Percentiles rank a stretch among this genome's conserved stretches.
Conservation (phyloP, 2,113 vertebrate species). For the Lagenorhynchus albirostris region DNA sequence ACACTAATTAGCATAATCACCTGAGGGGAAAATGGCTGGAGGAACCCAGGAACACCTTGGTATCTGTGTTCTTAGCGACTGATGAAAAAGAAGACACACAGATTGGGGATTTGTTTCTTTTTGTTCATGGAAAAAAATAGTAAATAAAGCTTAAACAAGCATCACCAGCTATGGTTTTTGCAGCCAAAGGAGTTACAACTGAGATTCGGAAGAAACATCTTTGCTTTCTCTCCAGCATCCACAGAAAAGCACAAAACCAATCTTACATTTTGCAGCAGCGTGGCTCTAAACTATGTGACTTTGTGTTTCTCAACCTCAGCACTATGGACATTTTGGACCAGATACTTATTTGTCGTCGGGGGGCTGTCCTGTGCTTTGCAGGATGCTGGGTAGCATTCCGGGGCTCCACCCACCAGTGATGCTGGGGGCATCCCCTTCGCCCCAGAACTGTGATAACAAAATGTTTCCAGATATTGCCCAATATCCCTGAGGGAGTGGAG, state of each 20-base stretch:
- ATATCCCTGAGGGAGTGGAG: fast-evolving
- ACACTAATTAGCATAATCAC: constrained; percentile 95
- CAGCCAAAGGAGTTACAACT: not conserved
- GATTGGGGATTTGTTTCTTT: not conserved
- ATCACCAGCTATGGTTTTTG: not conserved
- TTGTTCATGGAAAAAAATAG: not conserved
- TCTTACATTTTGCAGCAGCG: fast-evolving
- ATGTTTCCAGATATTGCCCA: not conserved
- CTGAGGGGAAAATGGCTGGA: constrained; percentile 89
- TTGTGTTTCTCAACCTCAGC: not conserved
- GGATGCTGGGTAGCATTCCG: not conserved
- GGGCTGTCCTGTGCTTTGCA: fast-evolving
- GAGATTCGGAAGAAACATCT: not conserved
- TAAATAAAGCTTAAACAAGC: not conserved
- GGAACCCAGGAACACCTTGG: constrained; percentile 84
- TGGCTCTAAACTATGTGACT: too few species aligned
- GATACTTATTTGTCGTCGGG: not conserved
- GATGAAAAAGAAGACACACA: not conserved
- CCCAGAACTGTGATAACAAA: not conserved
- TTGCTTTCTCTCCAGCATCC: not conserved
- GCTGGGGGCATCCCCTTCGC: not conserved
- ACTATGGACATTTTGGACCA: fast-evolving
- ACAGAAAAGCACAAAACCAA: not conserved
- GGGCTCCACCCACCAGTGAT: not conserved
- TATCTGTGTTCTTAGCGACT: constrained; percentile 79